Evolutionary conservation across 1,140 invertebrate species (phyloP).

Genomic region (Manduca sexta): DNA sequence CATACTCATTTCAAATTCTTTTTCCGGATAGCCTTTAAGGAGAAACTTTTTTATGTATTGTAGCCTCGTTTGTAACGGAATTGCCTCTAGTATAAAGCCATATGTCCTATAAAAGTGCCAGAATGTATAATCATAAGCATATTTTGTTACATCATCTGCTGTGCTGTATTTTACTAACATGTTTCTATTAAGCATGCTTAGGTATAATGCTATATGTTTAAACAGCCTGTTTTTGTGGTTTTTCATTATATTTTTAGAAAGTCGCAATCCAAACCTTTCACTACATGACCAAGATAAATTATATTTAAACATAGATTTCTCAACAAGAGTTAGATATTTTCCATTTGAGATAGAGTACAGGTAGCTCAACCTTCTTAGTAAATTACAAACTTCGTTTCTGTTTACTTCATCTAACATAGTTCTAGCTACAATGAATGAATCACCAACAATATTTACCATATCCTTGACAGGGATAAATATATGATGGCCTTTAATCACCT

Average conservation of each 20-base stretch:
- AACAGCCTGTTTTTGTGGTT: constrained; percentile 41
- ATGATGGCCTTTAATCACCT: constrained; percentile 6
- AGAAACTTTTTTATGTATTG: constrained; percentile 38
- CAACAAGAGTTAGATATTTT: constrained; percentile 24
- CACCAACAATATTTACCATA: constrained; percentile 18
- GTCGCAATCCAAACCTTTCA: constrained; percentile 20
- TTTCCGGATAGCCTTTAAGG: constrained; percentile 24
- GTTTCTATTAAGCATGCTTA: constrained; percentile 25
- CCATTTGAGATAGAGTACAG: constrained; percentile 22
- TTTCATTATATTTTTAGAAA: constrained; percentile 43
- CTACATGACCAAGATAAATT: not conserved
- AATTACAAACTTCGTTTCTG: not conserved
- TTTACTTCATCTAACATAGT: constrained; percentile 4
- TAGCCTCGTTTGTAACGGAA: constrained; percentile 32
- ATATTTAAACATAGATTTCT: constrained; percentile 13
- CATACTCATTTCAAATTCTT: constrained; percentile 38
- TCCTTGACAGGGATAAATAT: not conserved
- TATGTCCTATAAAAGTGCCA: constrained; percentile 25
- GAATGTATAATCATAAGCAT: constrained; percentile 13
- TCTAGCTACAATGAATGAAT: constrained; percentile 20
- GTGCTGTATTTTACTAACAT: constrained; percentile 27
- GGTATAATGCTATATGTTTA: constrained; percentile 27
- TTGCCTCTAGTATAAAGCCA: constrained; percentile 27
- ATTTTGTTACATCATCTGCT: constrained; percentile 33
- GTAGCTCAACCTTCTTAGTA: constrained; percentile 12